Base-by-base conservation (phyloP, 2,888 invertebrate genomes). In the Thymelicus sylvestris region DNA sequence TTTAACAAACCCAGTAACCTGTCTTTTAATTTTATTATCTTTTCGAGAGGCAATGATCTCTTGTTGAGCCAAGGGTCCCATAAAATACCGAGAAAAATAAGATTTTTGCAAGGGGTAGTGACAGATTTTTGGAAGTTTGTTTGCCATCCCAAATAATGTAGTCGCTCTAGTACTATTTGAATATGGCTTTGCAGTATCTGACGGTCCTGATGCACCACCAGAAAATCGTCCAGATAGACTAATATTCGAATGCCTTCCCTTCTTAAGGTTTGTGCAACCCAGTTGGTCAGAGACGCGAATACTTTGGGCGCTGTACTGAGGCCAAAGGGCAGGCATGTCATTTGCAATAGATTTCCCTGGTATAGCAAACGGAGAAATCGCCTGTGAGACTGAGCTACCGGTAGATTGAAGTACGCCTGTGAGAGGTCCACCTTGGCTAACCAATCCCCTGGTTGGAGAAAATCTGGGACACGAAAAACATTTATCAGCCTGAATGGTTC, bases 171-270 rank as follows among this genome's bases (percentile, higher is more conserved):
- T 24, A 24, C 24, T 24, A 24, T 24, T 24, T 24, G 24, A 24
- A 24, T 24, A 24, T 24, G 24, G 24, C 3, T 24, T 24, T 24
- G 24, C 24, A 24, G 24, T 24, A 24, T 24, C 2, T 24, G 24
- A 24, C 24, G 24, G 24, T 24, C 24, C 24, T 24, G 24, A 24
- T 24, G 24, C 24, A 24, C 24, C 24, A 44, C 24, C 10, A 76
- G 47, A 38, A 75, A 77, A 67, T 79, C 77, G 77, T 78, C 75
- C 15, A 76, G 61, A 15, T 75, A 77, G 0, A 77, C 74, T 0
- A 78, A 13, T 5, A 77, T 60, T 7, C 77, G 62, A 12, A 77
- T 24, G 3, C 79, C 76, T 59, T 66, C 64, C 12, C 73, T 52
- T 57, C 78, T 55, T 0, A 80, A 70, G 4, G 59, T 68, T 52